phyloP scores from a whole-genome alignment of 30 jellyfish, hydroid and myxozoan species.

The Sanderia malayensis region DNA sequence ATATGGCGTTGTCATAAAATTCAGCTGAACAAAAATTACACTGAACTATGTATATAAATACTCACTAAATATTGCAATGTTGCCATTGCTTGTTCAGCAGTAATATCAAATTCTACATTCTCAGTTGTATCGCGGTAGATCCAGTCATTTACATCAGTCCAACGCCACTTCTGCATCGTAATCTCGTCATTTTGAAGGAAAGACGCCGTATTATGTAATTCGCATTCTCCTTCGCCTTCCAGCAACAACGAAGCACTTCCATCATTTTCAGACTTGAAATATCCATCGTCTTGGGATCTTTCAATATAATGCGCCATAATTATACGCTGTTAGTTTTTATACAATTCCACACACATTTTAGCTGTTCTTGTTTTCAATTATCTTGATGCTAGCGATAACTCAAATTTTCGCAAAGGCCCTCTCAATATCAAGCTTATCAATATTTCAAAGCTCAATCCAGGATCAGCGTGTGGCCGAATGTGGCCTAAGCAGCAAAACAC shows the following conservation, averaged over 20 bases:
- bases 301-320: neutral
- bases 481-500: neutral
- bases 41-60: no score
- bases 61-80: constrained; percentile 86
- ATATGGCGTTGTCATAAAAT: no score
- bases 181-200: constrained; percentile 20
- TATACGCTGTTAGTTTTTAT: no score
- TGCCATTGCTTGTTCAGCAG: constrained; percentile 93
- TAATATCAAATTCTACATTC: constrained; percentile 71
- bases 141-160: constrained; percentile 84
- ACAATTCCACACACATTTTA: no score
- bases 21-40: no score
- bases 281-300: neutral
- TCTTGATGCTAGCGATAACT: no score
- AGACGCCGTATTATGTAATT: neutral
- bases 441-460: neutral
- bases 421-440: neutral
- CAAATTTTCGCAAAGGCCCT: no score
- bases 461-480: no score
- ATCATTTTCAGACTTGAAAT: neutral
- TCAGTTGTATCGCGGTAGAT: constrained; percentile 72
- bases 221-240: constrained; percentile 8
- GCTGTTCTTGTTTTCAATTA: no score
- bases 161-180: constrained; percentile 72
- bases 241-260: neutral